These are phyloP conservation scores for Siderastrea siderea DNA, from an alignment of 92 coral and sea anemone species.

Conservation along the genomic window DNA sequence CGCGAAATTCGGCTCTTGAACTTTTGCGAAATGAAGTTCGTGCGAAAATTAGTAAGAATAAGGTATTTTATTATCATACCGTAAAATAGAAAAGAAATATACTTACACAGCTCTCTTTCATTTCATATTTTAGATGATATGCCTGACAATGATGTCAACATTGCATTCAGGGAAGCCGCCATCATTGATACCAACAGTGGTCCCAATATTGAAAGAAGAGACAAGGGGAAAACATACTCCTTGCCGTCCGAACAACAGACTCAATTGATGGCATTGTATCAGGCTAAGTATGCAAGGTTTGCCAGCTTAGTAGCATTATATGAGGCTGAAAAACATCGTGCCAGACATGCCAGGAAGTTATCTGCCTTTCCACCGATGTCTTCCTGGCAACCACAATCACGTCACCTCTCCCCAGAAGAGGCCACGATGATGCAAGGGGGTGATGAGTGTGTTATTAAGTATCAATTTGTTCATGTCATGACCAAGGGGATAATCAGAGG, in stretches of 20 bases:
- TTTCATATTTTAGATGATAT: background rate
- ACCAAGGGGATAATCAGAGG: constrained; percentile 28
- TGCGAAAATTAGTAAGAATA: no score
- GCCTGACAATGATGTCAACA: constrained; percentile 3
- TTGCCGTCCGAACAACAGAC: background rate
- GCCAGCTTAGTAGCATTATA: background rate
- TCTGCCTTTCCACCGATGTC: constrained; percentile 34
- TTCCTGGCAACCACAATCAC: constrained; percentile 36
- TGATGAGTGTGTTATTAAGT: constrained; percentile 12
- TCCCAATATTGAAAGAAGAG: background rate
- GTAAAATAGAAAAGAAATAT: background rate
- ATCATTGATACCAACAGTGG: background rate
- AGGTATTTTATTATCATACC: background rate
- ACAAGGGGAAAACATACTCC: constrained; percentile 15
- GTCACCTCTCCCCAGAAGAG: constrained; percentile 20
- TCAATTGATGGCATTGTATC: background rate
- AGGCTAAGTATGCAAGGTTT: background rate
- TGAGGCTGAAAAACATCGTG: constrained; percentile 31
- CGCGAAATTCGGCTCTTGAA: no score
- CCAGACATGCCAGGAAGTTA: constrained; percentile 25
- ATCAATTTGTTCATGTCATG: background rate
- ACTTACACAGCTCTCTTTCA: constrained; percentile 2
- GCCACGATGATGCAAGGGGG: constrained; percentile 17
- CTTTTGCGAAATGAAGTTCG: no score
- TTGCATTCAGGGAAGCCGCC: constrained; percentile 2